Evolutionary conservation across 2,797 vertebrate species (phyloP).

Genomic region (Chanos chanos): DNA sequence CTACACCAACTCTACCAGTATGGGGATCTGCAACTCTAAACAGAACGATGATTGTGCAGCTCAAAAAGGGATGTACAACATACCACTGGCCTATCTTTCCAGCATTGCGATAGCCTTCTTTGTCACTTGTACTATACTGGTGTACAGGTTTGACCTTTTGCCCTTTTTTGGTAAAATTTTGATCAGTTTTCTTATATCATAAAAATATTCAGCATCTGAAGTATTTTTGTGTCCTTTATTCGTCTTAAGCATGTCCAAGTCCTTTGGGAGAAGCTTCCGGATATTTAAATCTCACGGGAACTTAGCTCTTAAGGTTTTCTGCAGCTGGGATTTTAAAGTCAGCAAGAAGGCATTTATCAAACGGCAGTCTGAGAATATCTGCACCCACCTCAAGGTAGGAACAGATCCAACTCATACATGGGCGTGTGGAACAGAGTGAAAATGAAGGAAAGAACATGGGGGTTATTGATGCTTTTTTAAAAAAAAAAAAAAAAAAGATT

Average conservation of each 20-base stretch:
- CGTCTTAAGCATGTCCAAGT: constrained; percentile 69
- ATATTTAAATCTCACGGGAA: constrained; percentile 60
- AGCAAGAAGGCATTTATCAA: constrained; percentile 68
- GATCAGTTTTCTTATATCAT: not conserved
- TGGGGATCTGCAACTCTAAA: not conserved
- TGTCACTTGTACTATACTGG: constrained; percentile 74
- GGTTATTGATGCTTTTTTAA: no score
- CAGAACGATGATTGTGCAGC: not conserved
- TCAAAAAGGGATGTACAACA: constrained; percentile 70
- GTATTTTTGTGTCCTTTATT: not conserved
- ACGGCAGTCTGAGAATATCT: constrained; percentile 77
- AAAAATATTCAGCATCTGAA: not conserved
- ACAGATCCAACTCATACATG: no score
- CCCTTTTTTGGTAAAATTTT: not conserved
- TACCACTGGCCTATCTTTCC: constrained; percentile 80
- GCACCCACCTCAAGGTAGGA: constrained; percentile 80
- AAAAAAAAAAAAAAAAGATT: not conserved
- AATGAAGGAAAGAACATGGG: no score
- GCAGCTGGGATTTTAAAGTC: constrained; percentile 88
- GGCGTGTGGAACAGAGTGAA: no score
- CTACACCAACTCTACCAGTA: constrained; percentile 72
- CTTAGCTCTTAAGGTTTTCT: constrained; percentile 76
- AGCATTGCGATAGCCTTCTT: constrained; percentile 70
- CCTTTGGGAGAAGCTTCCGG: constrained; percentile 72
- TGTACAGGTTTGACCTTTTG: constrained; percentile 74